Evolutionary conservation across 2,888 invertebrate genomes (phyloP), one percentile per base, ranked within the genome.

Genomic region (Pyrocoelia pectoralis): DNA sequence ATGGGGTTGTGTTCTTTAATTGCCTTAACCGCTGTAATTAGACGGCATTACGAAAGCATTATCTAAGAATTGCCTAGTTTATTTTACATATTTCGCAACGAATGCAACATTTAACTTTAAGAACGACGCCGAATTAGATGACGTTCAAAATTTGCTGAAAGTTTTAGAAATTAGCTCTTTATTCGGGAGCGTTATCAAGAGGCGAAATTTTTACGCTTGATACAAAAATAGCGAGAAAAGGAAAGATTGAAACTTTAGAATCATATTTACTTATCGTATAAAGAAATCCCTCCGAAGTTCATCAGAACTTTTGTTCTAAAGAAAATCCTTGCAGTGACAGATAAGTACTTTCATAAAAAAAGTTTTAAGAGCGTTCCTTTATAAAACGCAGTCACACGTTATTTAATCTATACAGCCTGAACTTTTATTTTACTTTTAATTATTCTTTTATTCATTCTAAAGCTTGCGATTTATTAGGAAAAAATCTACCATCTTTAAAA

Each of bases 11-110:
- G 73, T 77, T 75, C 76, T 77, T 77, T 76, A 77, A 77, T 76
- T 74, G 73, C 74, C 73, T 70, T 72, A 76, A 72, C 75, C 69
- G 70, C 71, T 70, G 74, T 78, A 78, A 78, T 78, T 76, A 76
- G 74, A 70, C 70, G 70, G 69, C 71, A 70, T 71, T 70, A 70
- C 66, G 60, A 61, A 64, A 68, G 67, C 69, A 69, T 68, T 43
- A 33, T 33, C 33, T 33, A n/a, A 6, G 33, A 33, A 33, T n/a
- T 33, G 2, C 51, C 50, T 61, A 49, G 56, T 51, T 56, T 50
- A 51, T 61, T 61, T 61, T 56, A 56, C 56, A 61, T 61, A 61
- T 61, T 61, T 49, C 28, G 29, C 33, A 19, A 51, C 49, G 50
- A 60, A 49, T 60, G 43, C 54, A 49, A 54, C 55, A 48, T 59